Percentiles rank a stretch among this genome's conserved stretches.
These are phyloP conservation scores for Acrocephalus kingi DNA, from an alignment of 2,113 vertebrate genomes.

Conservation along the genomic window DNA sequence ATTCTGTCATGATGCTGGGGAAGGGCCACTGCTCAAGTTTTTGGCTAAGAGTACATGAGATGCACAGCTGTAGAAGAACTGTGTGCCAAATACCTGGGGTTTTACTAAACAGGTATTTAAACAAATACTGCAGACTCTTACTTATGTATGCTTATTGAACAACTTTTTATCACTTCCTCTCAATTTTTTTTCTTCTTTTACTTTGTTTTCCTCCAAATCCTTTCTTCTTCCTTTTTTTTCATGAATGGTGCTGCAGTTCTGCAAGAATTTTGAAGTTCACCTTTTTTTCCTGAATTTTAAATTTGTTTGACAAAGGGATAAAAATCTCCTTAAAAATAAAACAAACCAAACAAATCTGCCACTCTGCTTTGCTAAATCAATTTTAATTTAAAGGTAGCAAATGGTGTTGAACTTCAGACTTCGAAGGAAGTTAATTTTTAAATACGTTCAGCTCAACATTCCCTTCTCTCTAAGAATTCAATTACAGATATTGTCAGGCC, in stretches of 20 bases:
- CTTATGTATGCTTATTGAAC: background rate
- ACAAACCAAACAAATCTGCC: background rate
- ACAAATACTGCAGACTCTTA: background rate
- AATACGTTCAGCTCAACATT: background rate
- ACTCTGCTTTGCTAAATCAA: background rate
- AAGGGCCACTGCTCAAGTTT: background rate
- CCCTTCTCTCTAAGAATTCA: background rate
- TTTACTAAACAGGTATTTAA: background rate
- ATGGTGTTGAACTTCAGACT: background rate
- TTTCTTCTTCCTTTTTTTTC: background rate
- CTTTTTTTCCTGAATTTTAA: background rate
- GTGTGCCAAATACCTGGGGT: accelerated
- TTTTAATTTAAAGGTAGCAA: background rate
- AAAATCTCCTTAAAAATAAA: background rate
- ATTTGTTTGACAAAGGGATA: background rate
- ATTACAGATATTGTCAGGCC: background rate
- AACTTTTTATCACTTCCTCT: background rate
- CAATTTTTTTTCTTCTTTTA: background rate
- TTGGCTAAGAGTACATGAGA: accelerated
- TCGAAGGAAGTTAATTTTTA: conserved; percentile 20
- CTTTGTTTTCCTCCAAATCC: too few species aligned
- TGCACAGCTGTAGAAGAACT: background rate
- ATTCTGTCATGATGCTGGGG: background rate
- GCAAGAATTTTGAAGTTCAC: background rate
- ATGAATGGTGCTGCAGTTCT: background rate